Percentiles rank a stretch among this genome's conserved stretches.
phyloP scores from a whole-genome alignment of 2,113 vertebrate genomes.

The Actenoides lindsayi region DNA sequence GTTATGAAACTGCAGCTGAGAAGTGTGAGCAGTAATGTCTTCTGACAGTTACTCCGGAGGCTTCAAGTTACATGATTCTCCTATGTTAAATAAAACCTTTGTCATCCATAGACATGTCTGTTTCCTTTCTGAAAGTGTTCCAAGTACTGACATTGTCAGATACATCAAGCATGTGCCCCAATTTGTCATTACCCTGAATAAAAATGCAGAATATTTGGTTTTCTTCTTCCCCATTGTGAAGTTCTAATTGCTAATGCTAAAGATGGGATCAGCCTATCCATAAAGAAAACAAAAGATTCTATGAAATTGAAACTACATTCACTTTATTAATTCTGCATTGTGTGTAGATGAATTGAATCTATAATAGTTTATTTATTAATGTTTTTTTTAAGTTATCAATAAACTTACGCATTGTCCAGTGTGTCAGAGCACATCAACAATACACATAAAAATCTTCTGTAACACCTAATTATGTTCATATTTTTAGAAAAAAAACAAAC shows the following conservation, averaged over 20 bases:
- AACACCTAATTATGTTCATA: conserved; percentile 35
- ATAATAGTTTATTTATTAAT: conserved; percentile 10
- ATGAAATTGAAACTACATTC: conserved; percentile 41
- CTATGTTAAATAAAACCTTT: conserved; percentile 51
- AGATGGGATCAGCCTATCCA: conserved; percentile 14
- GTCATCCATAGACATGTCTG: not conserved
- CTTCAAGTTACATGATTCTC: conserved; percentile 39
- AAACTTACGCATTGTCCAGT: conserved; percentile 34
- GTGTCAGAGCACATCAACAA: conserved; percentile 26
- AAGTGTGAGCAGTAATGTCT: conserved; percentile 30
- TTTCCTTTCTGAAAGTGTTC: not conserved
- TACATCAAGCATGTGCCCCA: not conserved
- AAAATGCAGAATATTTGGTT: conserved; percentile 3
- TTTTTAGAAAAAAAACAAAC: conserved; percentile 4
- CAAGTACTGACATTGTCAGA: not conserved
- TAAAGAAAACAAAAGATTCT: conserved; percentile 34
- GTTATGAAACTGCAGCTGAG: conserved; percentile 31
- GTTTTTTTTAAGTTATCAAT: conserved; percentile 46
- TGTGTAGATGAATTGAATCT: not conserved
- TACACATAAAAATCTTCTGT: not conserved
- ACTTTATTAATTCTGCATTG: conserved; percentile 22
- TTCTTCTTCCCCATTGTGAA: not conserved
- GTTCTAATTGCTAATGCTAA: conserved; percentile 1
- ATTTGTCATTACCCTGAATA: not conserved
- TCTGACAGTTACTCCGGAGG: conserved; percentile 47